These are phyloP conservation scores for Sebastiscus tertius DNA, from an alignment of 2,797 vertebrate species.

Conservation along the genomic window DNA sequence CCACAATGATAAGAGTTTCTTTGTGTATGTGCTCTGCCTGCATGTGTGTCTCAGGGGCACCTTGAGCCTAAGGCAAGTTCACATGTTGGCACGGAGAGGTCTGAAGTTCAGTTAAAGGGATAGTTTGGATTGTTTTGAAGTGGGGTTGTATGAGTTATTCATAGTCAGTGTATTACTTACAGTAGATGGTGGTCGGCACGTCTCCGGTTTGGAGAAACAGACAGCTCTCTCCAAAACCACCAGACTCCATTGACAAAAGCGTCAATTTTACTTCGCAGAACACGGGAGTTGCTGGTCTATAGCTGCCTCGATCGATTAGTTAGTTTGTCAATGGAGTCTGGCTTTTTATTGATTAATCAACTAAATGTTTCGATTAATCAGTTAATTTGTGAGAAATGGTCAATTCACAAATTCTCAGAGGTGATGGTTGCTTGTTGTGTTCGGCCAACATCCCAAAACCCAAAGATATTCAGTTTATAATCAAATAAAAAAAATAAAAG, in stretches of 20 bases:
- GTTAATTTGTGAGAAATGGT: neutral
- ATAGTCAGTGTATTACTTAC: too few relatives aligned
- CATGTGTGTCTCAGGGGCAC: conserved; percentile 40
- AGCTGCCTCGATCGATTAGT: too few relatives aligned
- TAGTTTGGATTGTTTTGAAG: neutral
- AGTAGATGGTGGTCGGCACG: too few relatives aligned
- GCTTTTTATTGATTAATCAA: neutral
- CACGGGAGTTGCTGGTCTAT: too few relatives aligned
- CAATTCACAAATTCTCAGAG: neutral
- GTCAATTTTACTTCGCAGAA: too few relatives aligned
- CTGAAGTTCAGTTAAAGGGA: conserved; percentile 20
- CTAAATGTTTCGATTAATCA: neutral
- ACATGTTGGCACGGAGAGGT: conserved; percentile 23
- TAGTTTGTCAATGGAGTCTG: too few relatives aligned
- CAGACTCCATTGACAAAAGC: too few relatives aligned
- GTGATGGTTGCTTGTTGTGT: neutral
- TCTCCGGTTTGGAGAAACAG: too few relatives aligned
- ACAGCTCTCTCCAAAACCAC: too few relatives aligned
- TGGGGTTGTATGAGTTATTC: neutral
- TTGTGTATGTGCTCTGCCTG: conserved; percentile 31
- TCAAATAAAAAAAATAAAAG: neutral
- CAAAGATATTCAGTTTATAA: neutral
- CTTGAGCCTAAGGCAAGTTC: conserved; percentile 44
- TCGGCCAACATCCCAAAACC: neutral
- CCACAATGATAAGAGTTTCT: conserved; percentile 66